Evolutionary conservation across 2,113 vertebrate species (phyloP).

Genomic region (Mugil cephalus): DNA sequence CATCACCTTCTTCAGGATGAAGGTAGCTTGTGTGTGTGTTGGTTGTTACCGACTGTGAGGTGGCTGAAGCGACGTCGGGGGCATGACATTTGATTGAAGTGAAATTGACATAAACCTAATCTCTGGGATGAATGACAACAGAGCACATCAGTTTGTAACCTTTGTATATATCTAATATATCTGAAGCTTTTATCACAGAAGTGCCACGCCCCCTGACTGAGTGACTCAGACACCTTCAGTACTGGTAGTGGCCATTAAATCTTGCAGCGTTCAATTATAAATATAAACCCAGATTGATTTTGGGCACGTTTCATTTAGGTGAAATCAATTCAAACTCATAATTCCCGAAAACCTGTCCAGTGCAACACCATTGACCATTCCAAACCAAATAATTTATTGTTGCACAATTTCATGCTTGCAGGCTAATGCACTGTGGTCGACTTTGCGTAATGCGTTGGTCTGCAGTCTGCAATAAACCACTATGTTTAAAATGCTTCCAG

Average conservation of each 20-base stretch:
- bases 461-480: constrained; percentile 35
- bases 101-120: constrained; percentile 14
- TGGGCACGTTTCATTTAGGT: constrained; percentile 32
- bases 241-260: constrained; percentile 38
- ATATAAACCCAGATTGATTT: constrained; percentile 64
- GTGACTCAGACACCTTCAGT: constrained; percentile 25
- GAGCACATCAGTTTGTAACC: not conserved
- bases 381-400: constrained; percentile 30
- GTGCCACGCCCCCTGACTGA: constrained; percentile 7
- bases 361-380: constrained; percentile 18
- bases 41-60: not conserved
- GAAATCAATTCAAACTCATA: constrained; percentile 56
- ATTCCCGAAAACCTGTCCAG: constrained; percentile 23
- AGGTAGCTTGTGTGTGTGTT: constrained; percentile 83
- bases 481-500: constrained; percentile 36
- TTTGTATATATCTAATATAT: constrained; percentile 5
- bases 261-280: constrained; percentile 33
- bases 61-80: not conserved
- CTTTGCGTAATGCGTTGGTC: constrained; percentile 28
- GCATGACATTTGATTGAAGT: constrained; percentile 1
- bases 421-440: not conserved
- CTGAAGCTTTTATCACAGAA: constrained; percentile 19
- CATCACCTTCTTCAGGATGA: constrained; percentile 99
- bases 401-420: constrained; percentile 15
- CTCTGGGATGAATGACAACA: constrained; percentile 17